Evolutionary conservation across 2,888 invertebrate species (phyloP).

Genomic region (Colostygia pectinataria): DNA sequence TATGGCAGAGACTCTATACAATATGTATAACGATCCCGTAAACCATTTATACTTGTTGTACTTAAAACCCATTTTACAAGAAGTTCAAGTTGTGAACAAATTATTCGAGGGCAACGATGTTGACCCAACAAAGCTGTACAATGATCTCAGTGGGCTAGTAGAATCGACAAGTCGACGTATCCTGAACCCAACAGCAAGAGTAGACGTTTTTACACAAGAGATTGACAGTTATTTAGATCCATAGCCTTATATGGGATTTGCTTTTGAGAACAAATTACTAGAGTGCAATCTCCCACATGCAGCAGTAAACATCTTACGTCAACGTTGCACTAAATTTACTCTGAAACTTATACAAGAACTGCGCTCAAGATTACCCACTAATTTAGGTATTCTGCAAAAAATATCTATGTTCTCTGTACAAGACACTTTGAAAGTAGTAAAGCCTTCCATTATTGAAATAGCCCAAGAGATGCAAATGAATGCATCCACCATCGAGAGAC

Average conservation of each 20-base stretch:
- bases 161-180: conserved; percentile 13
- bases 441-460: too few species aligned
- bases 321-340: conserved; percentile 1
- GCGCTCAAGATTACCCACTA: conserved; percentile 7
- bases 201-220: background rate
- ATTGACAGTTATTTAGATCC: background rate
- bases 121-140: conserved; percentile 17
- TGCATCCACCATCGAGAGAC: too few species aligned
- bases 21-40: background rate
- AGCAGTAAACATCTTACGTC: too few species aligned
- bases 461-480: too few species aligned
- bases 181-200: conserved; percentile 14
- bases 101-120: conserved; percentile 12
- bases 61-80: background rate
- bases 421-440: too few species aligned
- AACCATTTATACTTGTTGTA: background rate
- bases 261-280: conserved; percentile 3
- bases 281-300: background rate
- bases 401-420: background rate
- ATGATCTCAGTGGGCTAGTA: conserved; percentile 9
- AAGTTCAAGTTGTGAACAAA: too few species aligned
- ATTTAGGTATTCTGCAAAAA: conserved; percentile 3
- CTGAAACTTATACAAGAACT: conserved; percentile 10
- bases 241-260: background rate
- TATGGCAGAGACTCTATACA: background rate